Evolutionary conservation across 2,113 vertebrate species (phyloP), one percentile per base, ranked within the genome.

Genomic region (Phalacrocorax aristotelis): DNA sequence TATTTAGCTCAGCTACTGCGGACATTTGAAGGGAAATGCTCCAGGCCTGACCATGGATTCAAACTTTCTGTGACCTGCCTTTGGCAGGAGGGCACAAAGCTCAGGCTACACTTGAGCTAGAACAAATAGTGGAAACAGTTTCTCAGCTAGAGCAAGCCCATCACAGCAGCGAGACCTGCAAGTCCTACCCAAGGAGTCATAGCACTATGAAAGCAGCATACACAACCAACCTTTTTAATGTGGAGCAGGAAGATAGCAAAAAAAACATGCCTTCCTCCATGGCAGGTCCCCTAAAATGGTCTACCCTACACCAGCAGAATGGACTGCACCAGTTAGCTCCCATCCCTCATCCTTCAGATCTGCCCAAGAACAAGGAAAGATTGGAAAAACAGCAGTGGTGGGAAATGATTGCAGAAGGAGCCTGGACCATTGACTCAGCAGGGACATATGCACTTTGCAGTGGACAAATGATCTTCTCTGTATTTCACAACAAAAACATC

Each of bases 1-100:
- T 4, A 2, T 29, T 75, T 55, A 38, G n/a, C 26, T 55, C 86
- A 70, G 23, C 34, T 52, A 7, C 25, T 3, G 4, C 0, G 0
- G 60, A 29, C 15, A 11, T 2, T 2, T 16, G 46, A 64, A 10
- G 38, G 58, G 29, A 92, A 95, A 81, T 1, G 30, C 40, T 79
- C 36, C 87, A 87, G 84, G 65, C 2, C 10, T 48, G 51, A 72
- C 49, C 36, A 44, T 0, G 0, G 16, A 38, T 62, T 85, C 0
- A 3, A 72, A 77, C 7, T 40, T 87, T 17, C 26, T 2, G 3
- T 34, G 38, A 89, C 27, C n/a, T 25, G 2, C 34, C 44, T 82
- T 15, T 76, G 65, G 68, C 48, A 75, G 16, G 26, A 23, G 38
- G 38, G 29, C 44, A 79, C 29, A 36, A 84, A 36, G 60, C n/a